Evolutionary conservation across 2,113 vertebrate genomes (phyloP), one percentile per base, ranked within the genome.

Genomic region (Laterallus jamaicensis): DNA sequence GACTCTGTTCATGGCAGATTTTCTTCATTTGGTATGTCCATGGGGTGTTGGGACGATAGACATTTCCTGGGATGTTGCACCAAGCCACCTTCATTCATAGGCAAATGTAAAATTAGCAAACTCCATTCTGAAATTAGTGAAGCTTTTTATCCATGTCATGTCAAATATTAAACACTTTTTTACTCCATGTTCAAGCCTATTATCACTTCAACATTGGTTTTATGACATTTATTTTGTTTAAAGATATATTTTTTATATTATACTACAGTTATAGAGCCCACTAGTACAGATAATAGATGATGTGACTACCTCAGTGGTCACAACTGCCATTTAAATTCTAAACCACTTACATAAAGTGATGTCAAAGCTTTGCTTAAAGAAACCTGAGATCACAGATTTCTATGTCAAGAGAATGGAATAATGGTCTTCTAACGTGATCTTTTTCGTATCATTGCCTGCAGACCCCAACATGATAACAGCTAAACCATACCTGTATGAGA

Each of bases 1-100:
- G 17, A 19, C 42, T 90, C 10, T 5, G 9, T 35, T 22, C 22
- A 5, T 26, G n/a, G 62, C 29, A 0, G 0, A 2, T 49, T 75
- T 77, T 73, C 39, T 68, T 60, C 16, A 54, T 85, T 44, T 66
- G 31, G 15, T 58, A 15, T 16, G 5, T 52, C 11, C 12, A 3
- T 22, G 50, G 21, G 18, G n/a, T 40, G 6, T n/a, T 82, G 18
- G 5, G 16, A 15, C 35, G 37, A 22, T 55, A 58, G 17, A 29
- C 7, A 17, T n/a, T 35, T 75, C 32, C 16, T 14, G 37, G n/a
- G 16, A 18, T 3, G 2, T 37, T 83, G 10, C 14, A 29, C 8
- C 20, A 64, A n/a, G 5, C 2, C 12, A 2, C 37, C 4, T 47
- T 40, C 35, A 83, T 81, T 29, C 67, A 54, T 4, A 2, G 18